Base-by-base conservation (phyloP, 2,797 vertebrate species). In the Rhinogobio ventralis region DNA sequence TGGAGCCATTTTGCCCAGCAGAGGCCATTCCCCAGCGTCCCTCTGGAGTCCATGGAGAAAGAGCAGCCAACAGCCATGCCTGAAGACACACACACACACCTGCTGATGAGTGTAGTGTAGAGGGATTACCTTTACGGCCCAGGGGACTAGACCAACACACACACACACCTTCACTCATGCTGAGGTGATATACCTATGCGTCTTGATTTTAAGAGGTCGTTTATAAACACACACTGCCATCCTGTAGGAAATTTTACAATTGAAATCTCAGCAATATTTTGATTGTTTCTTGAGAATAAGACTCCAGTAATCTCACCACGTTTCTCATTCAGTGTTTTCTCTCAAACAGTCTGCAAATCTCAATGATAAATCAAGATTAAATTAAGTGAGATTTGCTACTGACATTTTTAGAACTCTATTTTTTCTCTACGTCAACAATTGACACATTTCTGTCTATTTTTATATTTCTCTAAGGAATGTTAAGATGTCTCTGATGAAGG, bases 61-160 rank as follows among this genome's bases (percentile, higher is more conserved):
- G 91, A 93, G 92, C 93, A 92, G 93, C 94, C 94, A 92, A 90
- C 89, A 95, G 94, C 91, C 90, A 94, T 92, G 94, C 95, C 94
- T 89, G 92, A 82, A 95, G 94, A 94, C 88, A 93, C 91, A 76
- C 86, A 93, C 91, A 93, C 90, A 77, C 85, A 93, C 89, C 93
- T 89, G 74, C 82, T 60, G 69, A 86, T 92, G 93, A 95, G 91
- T 92, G 91, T 90, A 90, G 92, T 89, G 90, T 90, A 93, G 90
- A 89, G 92, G 93, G 93, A 93, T 94, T 94, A 94, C 91, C 91
- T 93, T 86, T 76, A 92, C 91, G 92, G 89, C 94, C 92, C 92
- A 89, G 84, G 93, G 93, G 93, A 93, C 87, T 84, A 88, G 79
- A 88, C 60, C 46, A 86, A 89, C 84, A 85, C 72, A 84, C 51